A percentile compares a stretch with the other conserved stretches of the same genome.
These are phyloP conservation scores for Drosophila greeni DNA, from an alignment of 2,888 invertebrate genomes.

Conservation along the genomic window DNA sequence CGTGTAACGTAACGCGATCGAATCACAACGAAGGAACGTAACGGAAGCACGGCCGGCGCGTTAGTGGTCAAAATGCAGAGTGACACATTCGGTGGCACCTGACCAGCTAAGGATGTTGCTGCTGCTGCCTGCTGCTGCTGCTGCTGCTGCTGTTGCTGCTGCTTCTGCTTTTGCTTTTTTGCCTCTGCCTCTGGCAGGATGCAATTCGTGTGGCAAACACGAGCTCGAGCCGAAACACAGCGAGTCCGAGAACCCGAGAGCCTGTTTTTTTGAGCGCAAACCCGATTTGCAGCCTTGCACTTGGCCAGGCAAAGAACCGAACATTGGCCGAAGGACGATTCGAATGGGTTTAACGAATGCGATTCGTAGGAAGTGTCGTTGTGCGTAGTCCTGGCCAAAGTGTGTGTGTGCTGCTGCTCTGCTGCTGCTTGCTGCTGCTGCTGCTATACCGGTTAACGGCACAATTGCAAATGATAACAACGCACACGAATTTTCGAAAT, in stretches of 20 bases:
- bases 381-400: not conserved
- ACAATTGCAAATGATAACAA: constrained; percentile 75
- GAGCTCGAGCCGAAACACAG: constrained; percentile 12
- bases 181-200: constrained; percentile 21
- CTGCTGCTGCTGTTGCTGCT: constrained; percentile 40
- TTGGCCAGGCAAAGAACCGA: constrained; percentile 2
- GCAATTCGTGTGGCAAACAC: constrained; percentile 24
- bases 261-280: constrained; percentile 36
- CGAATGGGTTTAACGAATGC: constrained; percentile 18
- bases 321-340: not conserved
- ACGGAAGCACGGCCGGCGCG: constrained; percentile 78
- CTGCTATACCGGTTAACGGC: constrained; percentile 69
- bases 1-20: constrained; percentile 16
- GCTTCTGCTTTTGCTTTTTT: constrained; percentile 30
- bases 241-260: constrained; percentile 1
- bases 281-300: constrained; percentile 37
- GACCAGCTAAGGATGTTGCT: constrained; percentile 43
- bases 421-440: constrained; percentile 20
- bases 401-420: not conserved
- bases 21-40: constrained; percentile 49
- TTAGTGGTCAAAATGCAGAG: constrained; percentile 78
- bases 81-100: constrained; percentile 69
- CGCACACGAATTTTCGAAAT: constrained; percentile 69
- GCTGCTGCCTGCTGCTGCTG: constrained; percentile 39
- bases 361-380: constrained; percentile 14